Percentiles rank a stretch among this genome's conserved stretches.
phyloP scores from a whole-genome alignment of 2,113 vertebrate genomes.

The Calidris pygmaea region DNA sequence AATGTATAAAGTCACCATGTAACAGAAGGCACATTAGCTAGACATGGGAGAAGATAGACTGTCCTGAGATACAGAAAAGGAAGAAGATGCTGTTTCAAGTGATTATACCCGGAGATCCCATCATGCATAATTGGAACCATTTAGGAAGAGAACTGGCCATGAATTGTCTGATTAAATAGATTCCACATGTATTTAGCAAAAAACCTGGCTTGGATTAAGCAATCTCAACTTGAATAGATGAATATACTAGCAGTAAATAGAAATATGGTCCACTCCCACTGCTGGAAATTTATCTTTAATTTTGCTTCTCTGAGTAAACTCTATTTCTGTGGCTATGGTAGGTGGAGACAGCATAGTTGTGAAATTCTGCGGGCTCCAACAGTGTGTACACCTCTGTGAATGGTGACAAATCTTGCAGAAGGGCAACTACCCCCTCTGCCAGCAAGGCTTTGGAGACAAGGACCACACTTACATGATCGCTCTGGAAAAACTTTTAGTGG shows the following conservation, averaged over 20 bases:
- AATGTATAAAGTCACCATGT: not conserved
- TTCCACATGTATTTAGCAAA: conserved; percentile 31
- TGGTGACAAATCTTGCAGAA: not conserved
- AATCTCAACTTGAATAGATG: not conserved
- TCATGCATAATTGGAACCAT: not conserved
- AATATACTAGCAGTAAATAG: not conserved
- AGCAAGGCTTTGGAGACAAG: not conserved
- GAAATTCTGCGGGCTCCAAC: not conserved
- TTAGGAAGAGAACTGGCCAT: not conserved
- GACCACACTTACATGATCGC: not conserved
- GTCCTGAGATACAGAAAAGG: not conserved
- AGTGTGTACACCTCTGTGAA: not conserved
- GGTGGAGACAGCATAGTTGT: not conserved
- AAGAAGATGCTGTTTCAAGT: not conserved
- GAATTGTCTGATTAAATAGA: not conserved
- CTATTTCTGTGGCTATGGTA: not conserved
- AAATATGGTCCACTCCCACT: not conserved
- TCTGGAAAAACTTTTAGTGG: not conserved
- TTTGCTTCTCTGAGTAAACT: not conserved
- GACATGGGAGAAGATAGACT: not conserved
- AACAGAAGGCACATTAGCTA: not conserved
- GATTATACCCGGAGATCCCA: not conserved
- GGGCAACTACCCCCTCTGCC: not conserved
- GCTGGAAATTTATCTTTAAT: not conserved
- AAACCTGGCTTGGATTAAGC: conserved; percentile 21